Conservation (phyloP, 2,888 invertebrate genomes). For the Acleris holmiana region DNA sequence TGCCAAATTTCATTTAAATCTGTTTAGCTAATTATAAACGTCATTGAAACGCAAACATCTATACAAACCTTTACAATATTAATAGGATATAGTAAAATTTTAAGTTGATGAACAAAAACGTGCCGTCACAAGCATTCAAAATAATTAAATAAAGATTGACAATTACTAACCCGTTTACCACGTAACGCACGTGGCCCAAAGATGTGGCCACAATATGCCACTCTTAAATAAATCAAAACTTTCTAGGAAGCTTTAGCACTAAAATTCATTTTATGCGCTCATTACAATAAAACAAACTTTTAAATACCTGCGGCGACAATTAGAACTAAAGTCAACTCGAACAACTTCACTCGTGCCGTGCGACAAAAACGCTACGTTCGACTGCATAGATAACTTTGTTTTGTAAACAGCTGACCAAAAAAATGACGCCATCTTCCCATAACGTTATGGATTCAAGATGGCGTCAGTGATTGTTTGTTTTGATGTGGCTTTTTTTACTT, state of each 20-base stretch:
- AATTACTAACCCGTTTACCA: slow-evolving; percentile 27
- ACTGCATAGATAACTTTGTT: not conserved
- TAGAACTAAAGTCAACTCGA: not conserved
- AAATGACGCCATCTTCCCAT: slow-evolving; percentile 34
- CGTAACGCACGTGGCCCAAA: slow-evolving; percentile 51
- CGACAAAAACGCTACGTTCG: slow-evolving; percentile 10
- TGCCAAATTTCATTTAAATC: no score
- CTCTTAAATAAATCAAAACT: slow-evolving; percentile 54
- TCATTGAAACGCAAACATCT: no score
- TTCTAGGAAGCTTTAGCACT: slow-evolving; percentile 58
- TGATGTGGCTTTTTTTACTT: slow-evolving; percentile 4
- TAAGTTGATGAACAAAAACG: not conserved
- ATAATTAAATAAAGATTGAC: slow-evolving; percentile 20
- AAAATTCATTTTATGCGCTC: slow-evolving; percentile 58
- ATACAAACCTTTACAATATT: no score
- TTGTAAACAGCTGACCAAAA: slow-evolving; percentile 33
- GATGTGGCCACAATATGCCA: slow-evolving; percentile 55
- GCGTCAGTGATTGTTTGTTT: slow-evolving; percentile 23
- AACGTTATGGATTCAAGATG: slow-evolving; percentile 32
- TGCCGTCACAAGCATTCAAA: not conserved
- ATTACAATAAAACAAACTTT: slow-evolving; percentile 37
- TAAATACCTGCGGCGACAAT: not conserved
- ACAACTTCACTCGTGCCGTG: not conserved
- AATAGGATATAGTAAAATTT: no score
- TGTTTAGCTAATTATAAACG: no score